Conservation (phyloP, 2,888 invertebrate genomes). For the Leucoptera coffeella region DNA sequence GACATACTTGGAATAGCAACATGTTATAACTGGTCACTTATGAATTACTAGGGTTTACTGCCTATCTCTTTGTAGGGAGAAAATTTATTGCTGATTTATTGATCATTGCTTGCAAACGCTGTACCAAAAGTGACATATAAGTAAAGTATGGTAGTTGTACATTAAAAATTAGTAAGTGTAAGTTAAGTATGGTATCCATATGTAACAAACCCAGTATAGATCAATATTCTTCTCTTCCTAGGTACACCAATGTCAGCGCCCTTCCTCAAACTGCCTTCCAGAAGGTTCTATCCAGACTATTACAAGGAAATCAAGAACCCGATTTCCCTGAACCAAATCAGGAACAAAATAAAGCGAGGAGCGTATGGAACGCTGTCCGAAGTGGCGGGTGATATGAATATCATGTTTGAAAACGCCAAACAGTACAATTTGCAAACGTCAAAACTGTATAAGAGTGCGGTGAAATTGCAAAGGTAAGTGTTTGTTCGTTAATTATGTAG, state of each 20-base stretch:
- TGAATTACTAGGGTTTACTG: too few relatives aligned
- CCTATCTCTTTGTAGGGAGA: too few relatives aligned
- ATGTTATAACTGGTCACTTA: too few relatives aligned
- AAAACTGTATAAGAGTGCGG: conserved; percentile 75
- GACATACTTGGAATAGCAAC: too few relatives aligned
- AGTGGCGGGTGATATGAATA: conserved; percentile 88
- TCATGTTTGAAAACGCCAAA: conserved; percentile 96
- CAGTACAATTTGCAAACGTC: conserved; percentile 79
- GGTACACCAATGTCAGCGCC: conserved; percentile 87
- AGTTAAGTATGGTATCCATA: too few relatives aligned
- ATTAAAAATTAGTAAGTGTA: too few relatives aligned
- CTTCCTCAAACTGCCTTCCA: conserved; percentile 88
- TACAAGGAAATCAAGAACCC: conserved; percentile 96
- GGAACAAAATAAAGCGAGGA: conserved; percentile 73
- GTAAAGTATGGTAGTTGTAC: too few relatives aligned
- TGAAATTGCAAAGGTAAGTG: conserved; percentile 65
- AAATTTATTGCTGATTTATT: too few relatives aligned
- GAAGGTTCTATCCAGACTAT: conserved; percentile 91
- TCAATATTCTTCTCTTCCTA: too few relatives aligned
- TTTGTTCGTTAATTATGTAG: not conserved
- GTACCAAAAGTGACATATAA: too few relatives aligned
- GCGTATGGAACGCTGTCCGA: conserved; percentile 81
- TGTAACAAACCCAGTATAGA: too few relatives aligned
- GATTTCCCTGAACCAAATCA: conserved; percentile 88
- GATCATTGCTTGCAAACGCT: too few relatives aligned